These are phyloP conservation scores for Callosobruchus maculatus DNA, from an alignment of 2,888 invertebrate species.

Conservation along the genomic window DNA sequence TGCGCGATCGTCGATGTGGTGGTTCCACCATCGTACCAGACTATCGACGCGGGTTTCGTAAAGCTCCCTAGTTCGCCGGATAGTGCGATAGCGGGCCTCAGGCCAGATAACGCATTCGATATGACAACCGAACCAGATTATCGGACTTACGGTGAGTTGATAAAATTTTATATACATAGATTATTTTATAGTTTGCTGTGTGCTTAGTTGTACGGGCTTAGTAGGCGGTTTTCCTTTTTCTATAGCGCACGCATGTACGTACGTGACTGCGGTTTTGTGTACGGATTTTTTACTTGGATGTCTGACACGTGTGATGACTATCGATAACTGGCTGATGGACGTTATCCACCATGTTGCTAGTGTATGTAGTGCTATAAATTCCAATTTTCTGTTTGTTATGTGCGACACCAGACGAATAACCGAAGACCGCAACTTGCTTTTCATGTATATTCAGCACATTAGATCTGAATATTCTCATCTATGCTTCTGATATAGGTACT, in stretches of 20 bases:
- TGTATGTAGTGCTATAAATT: neutral
- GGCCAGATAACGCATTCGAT: slow-evolving; percentile 31
- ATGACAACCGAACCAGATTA: slow-evolving; percentile 48
- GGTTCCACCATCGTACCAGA: neutral
- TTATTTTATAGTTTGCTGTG: slow-evolving; percentile 39
- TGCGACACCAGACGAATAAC: too few relatives aligned
- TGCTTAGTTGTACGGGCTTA: slow-evolving; percentile 6
- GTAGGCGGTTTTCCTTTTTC: slow-evolving; percentile 7
- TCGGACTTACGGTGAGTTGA: slow-evolving; percentile 47
- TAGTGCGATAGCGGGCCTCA: slow-evolving; percentile 25
- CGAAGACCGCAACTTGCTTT: too few relatives aligned
- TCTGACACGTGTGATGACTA: neutral
- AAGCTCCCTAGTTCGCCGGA: slow-evolving; percentile 15
- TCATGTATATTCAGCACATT: too few relatives aligned
- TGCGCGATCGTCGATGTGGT: neutral
- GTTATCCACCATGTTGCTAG: neutral
- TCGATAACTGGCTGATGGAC: neutral
- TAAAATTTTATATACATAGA: slow-evolving; percentile 45
- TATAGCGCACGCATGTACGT: neutral
- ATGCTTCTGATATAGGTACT: too few relatives aligned
- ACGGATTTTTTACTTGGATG: neutral
- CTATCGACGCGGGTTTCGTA: neutral
- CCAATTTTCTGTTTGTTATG: too few relatives aligned
- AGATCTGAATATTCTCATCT: too few relatives aligned
- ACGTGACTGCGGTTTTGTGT: neutral